Percentiles rank a stretch among this genome's conserved stretches.
Evolutionary conservation across 2,888 invertebrate species (phyloP).

Genomic region (Acanthopleura granulata): DNA sequence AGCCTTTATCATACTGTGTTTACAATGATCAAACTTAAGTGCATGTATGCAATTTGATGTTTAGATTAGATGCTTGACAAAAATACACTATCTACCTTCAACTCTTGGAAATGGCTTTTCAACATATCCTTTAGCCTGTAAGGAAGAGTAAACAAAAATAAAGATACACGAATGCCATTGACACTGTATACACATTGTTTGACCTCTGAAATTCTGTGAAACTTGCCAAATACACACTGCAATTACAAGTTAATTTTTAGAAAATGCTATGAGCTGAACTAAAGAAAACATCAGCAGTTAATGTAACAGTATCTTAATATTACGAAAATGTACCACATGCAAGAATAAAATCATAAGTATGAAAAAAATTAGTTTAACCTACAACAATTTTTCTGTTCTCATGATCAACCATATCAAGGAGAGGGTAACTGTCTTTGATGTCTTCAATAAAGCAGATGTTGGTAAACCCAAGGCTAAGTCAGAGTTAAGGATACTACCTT

Average conservation of each 20-base stretch:
- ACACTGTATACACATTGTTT: too few species aligned
- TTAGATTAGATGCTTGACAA: not conserved
- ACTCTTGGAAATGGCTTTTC: slow-evolving; percentile 34
- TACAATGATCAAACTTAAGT: too few species aligned
- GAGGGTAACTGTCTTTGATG: slow-evolving; percentile 64
- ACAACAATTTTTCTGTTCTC: slow-evolving; percentile 61
- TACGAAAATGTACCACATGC: too few species aligned
- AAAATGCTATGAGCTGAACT: too few species aligned
- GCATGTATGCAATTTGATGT: too few species aligned
- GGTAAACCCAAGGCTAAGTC: slow-evolving; percentile 63
- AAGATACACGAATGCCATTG: too few species aligned
- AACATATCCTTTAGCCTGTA: slow-evolving; percentile 21
- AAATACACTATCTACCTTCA: slow-evolving; percentile 31
- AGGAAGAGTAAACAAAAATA: not conserved
- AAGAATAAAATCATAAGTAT: not conserved
- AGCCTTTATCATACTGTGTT: too few species aligned
- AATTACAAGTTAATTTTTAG: too few species aligned
- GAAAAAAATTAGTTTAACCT: slow-evolving; percentile 29
- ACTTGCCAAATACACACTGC: too few species aligned
- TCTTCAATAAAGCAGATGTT: slow-evolving; percentile 66
- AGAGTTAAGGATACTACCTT: slow-evolving; percentile 3
- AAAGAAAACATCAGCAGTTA: too few species aligned
- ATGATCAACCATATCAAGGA: slow-evolving; percentile 69
- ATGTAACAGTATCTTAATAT: too few species aligned
- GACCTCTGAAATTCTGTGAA: too few species aligned